Conservation (phyloP, 2,113 vertebrate species). For the Catharus minimus region DNA sequence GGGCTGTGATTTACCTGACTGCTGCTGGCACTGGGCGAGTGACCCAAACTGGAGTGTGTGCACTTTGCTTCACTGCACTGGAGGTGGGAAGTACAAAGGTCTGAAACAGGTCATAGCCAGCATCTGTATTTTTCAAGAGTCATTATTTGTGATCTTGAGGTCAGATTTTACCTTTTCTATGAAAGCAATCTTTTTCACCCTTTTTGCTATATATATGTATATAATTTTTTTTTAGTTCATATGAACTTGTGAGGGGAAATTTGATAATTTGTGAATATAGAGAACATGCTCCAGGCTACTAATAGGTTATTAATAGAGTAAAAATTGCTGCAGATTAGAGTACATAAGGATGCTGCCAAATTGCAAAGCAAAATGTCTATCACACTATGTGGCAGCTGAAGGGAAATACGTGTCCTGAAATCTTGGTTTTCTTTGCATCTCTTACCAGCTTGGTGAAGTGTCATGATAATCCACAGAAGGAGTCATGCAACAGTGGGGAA, state of each 20-base stretch:
- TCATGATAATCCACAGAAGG: not conserved
- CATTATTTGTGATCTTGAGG: not conserved
- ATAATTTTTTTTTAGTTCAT: not conserved
- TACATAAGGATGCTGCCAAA: not conserved
- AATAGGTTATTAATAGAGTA: constrained; percentile 25
- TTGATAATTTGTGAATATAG: not conserved
- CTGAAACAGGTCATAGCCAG: not conserved
- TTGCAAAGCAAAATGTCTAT: not conserved
- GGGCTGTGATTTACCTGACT: not conserved
- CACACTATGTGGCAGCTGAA: not conserved
- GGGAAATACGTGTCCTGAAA: not conserved
- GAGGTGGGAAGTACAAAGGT: not conserved
- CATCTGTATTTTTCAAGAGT: not conserved
- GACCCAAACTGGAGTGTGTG: not conserved
- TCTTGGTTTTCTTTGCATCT: not conserved
- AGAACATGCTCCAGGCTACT: not conserved
- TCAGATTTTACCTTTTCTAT: not conserved
- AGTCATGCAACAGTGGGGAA: not conserved
- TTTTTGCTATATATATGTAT: not conserved
- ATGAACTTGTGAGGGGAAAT: not conserved
- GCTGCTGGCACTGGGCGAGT: not conserved
- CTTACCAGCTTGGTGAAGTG: not conserved
- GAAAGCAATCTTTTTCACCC: not conserved
- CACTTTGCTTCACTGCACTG: not conserved
- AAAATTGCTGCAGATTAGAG: constrained; percentile 24